Percentiles rank a stretch among this genome's conserved stretches.
These are phyloP conservation scores for Melanargia galathea DNA, from an alignment of 2,888 invertebrate genomes.

Conservation along the genomic window DNA sequence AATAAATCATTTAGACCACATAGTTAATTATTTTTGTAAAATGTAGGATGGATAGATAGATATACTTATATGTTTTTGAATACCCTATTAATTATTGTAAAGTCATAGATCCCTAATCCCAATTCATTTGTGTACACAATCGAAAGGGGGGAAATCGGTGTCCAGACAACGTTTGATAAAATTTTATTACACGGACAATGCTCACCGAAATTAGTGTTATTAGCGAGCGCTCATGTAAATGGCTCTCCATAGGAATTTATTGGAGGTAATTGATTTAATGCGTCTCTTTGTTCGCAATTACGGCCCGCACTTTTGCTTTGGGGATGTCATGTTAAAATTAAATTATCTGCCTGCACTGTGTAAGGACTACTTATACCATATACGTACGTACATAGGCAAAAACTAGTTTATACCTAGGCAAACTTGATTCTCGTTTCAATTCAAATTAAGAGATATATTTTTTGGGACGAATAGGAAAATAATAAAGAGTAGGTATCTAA, in stretches of 20 bases:
- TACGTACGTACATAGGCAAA: too few species aligned
- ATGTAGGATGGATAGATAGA: too few species aligned
- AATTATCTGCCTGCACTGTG: slow-evolving; percentile 18
- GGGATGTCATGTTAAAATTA: slow-evolving; percentile 39
- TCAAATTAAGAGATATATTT: too few species aligned
- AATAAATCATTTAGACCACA: too few species aligned
- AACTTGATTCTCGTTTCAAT: too few species aligned
- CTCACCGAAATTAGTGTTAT: slow-evolving; percentile 68
- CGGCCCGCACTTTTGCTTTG: slow-evolving; percentile 41
- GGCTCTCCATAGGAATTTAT: slow-evolving; percentile 58
- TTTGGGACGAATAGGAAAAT: too few species aligned
- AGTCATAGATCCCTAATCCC: slow-evolving; percentile 23
- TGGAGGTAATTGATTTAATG: slow-evolving; percentile 73
- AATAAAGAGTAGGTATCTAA: too few species aligned
- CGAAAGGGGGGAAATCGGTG: slow-evolving; percentile 52
- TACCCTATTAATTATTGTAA: too few species aligned
- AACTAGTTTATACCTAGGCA: too few species aligned
- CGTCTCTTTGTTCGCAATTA: slow-evolving; percentile 62
- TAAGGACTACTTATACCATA: neutral
- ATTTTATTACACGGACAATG: slow-evolving; percentile 67
- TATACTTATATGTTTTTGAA: too few species aligned
- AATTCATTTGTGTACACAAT: slow-evolving; percentile 49
- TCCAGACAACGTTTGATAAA: slow-evolving; percentile 62
- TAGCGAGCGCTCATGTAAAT: slow-evolving; percentile 62
- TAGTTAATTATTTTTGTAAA: too few species aligned